Percentiles rank a stretch among this genome's conserved stretches.
Evolutionary conservation across 2,888 invertebrate genomes (phyloP).

Genomic region (Parnassius smintheus): DNA sequence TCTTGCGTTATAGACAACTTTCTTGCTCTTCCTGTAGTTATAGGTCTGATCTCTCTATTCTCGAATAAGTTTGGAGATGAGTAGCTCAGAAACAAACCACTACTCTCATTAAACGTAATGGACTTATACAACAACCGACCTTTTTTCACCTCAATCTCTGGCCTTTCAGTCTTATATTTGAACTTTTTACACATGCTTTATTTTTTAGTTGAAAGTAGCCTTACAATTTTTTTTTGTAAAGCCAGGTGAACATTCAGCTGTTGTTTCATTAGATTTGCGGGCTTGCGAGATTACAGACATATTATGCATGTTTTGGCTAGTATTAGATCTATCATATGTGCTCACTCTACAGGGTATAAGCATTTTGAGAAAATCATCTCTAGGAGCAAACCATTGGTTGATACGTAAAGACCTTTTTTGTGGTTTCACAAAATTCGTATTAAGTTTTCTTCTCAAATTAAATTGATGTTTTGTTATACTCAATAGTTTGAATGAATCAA

Average conservation of each 20-base stretch:
- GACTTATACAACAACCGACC: conserved; percentile 62
- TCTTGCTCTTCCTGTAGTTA: conserved; percentile 38
- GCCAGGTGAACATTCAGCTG: conserved; percentile 60
- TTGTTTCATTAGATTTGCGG: conserved; percentile 57
- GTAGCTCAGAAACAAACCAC: conserved; percentile 54
- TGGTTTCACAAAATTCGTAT: conserved; percentile 44
- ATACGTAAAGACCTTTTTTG: conserved; percentile 40
- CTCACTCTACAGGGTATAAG: conserved; percentile 49
- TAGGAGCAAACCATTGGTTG: conserved; percentile 47
- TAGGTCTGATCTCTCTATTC: conserved; percentile 46
- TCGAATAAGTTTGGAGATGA: conserved; percentile 70
- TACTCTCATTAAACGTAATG: conserved; percentile 45
- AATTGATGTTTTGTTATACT: conserved; percentile 58
- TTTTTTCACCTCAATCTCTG: conserved; percentile 50
- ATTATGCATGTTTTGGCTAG: conserved; percentile 49
- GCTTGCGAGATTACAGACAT: conserved; percentile 52
- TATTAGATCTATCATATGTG: conserved; percentile 46
- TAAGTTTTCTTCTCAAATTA: conserved; percentile 50
- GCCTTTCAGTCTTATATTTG: conserved; percentile 51
- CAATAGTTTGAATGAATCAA: conserved; percentile 62
- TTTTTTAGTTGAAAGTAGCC: conserved; percentile 66
- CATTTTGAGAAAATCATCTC: conserved; percentile 59
- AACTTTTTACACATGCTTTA: conserved; percentile 63
- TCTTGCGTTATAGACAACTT: conserved; percentile 66
- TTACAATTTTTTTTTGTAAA: conserved; percentile 65